phyloP scores from a whole-genome alignment of 2,113 vertebrate genomes.

The Tricholaema leucomelas region DNA sequence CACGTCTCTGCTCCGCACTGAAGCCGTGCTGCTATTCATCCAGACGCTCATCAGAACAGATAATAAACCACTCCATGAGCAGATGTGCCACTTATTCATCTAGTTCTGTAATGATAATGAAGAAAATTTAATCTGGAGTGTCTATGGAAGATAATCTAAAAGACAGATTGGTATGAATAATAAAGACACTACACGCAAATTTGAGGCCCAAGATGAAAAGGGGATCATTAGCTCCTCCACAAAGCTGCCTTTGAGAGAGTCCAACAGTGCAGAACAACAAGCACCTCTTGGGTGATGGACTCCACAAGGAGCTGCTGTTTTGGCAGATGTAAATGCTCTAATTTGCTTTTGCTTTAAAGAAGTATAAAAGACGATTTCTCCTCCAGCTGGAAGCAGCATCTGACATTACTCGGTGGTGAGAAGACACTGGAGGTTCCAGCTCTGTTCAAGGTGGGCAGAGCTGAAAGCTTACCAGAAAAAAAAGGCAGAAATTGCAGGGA shows the following conservation, averaged over 20 bases:
- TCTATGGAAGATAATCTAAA: constrained; percentile 72
- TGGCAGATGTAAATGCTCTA: constrained; percentile 45
- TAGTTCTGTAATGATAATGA: constrained; percentile 79
- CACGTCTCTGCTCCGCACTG: constrained; percentile 59
- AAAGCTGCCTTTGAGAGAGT: constrained; percentile 15
- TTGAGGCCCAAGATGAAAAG: constrained; percentile 44
- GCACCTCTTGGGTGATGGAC: constrained; percentile 27
- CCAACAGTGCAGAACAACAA: neutral
- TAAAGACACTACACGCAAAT: constrained; percentile 43
- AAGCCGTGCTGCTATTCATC: constrained; percentile 75
- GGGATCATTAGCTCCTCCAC: constrained; percentile 35
- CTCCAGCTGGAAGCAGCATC: constrained; percentile 75
- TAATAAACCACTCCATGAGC: constrained; percentile 81
- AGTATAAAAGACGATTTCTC: constrained; percentile 55
- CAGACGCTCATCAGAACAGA: constrained; percentile 73
- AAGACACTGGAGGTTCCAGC: constrained; percentile 11
- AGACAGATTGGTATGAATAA: constrained; percentile 80
- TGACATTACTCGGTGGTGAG: constrained; percentile 63
- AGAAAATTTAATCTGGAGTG: constrained; percentile 79
- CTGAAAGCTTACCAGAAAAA: neutral
- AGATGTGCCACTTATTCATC: constrained; percentile 84
- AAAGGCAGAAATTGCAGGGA: neutral
- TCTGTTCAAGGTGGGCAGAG: neutral
- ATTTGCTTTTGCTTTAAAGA: constrained; percentile 38
- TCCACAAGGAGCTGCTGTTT: constrained; percentile 20